Base-by-base conservation (phyloP, 2,888 invertebrate genomes). In the Pilophorus perplexus region DNA sequence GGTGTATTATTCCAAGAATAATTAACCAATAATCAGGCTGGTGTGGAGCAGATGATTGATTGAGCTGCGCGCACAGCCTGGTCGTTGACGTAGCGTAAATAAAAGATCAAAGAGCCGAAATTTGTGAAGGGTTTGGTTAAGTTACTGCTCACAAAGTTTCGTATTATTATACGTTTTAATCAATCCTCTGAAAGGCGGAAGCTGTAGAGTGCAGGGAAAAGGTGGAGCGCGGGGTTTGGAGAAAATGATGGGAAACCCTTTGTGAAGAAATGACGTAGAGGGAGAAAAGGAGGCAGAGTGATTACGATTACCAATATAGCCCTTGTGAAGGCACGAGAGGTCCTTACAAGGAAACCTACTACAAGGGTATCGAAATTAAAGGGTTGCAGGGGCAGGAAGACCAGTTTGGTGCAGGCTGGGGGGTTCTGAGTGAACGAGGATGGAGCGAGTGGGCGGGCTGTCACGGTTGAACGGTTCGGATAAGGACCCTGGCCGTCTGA, bases 231-330 rank as follows among this genome's bases (percentile, higher is more conserved):
- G 28, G 33, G 33, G 33, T 6, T 33, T 33, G 25, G 52, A 20
- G 33, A 27, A 52, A 52, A 59, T 59, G 40, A 59, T 59, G 42
- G 42, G 44, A 59, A 28, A 59, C 25, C 59, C 42, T 59, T 59
- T 59, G 59, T 59, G 59, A 59, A 59, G 59, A 59, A 59, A 59
- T 59, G 59, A 42, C 23, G 59, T 42, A 44, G 23, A 59, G 40
- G 57, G 16, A 40, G 25, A 25, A 14, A 38, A 37, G 55, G n/a
- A 38, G 38, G 55, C 23, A n/a, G 55, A 55, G 55, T 59, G 59
- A 59, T 59, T 59, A 59, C 59, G 42, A 59, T 59, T 59, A 59
- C 59, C 59, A 59, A 59, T 59, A 59, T 59, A 42, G 59, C 59
- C 16, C 59, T 59, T 59, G 59, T 59, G 59, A 59, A 59, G 42